phyloP scores from a whole-genome alignment of 2,113 vertebrate species.

The Neoarius graeffei region DNA sequence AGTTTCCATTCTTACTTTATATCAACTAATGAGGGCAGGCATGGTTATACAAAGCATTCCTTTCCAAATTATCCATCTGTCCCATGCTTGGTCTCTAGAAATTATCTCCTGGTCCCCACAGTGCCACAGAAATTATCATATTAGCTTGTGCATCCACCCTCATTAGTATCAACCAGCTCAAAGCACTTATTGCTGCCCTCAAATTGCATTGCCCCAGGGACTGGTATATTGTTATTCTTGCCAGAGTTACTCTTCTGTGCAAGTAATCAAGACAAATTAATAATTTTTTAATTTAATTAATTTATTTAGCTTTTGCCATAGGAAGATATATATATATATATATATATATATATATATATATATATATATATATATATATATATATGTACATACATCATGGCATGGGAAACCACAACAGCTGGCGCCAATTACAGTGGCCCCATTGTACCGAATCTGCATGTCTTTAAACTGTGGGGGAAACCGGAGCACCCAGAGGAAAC shows the following conservation, averaged over 20 bases:
- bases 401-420: too few species aligned
- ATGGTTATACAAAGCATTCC: not conserved
- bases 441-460: too few species aligned
- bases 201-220: not conserved
- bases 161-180: not conserved
- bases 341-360: too few species aligned
- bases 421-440: too few species aligned
- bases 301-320: too few species aligned
- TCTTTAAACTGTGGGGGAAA: too few species aligned
- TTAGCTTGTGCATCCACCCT: constrained; percentile 5
- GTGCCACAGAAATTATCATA: not conserved
- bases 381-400: too few species aligned
- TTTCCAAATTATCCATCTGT: not conserved
- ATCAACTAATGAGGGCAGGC: not conserved
- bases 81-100: not conserved
- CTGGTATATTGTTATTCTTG: not conserved
- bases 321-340: too few species aligned
- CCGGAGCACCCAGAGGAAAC: too few species aligned
- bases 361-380: too few species aligned
- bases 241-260: not conserved
- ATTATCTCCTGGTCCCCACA: not conserved
- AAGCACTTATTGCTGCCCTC: not conserved
- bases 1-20: not conserved
- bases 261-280: not conserved
- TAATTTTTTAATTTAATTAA: too few species aligned